phyloP scores from a whole-genome alignment of 2,888 invertebrate genomes.

The Apantesis nais region DNA sequence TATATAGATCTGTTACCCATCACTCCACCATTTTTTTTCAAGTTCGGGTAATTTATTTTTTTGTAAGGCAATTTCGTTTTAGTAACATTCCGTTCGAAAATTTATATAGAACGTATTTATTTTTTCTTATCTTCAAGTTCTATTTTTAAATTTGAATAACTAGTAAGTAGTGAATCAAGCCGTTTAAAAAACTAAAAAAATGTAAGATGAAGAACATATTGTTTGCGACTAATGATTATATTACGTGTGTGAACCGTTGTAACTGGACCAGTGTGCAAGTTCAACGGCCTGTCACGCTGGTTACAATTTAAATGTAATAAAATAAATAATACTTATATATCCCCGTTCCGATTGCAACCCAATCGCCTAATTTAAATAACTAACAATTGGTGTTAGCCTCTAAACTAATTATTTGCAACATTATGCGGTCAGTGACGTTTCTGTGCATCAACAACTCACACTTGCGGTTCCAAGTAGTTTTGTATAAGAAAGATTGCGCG shows the following conservation, averaged over 20 bases:
- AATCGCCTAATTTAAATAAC: conserved; percentile 52
- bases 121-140: background rate
- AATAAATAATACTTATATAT: conserved; percentile 48
- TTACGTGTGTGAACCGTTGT: conserved; percentile 59
- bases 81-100: background rate
- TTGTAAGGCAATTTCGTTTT: no score
- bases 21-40: conserved; percentile 5
- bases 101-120: background rate
- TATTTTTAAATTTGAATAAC: background rate
- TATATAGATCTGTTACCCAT: conserved; percentile 31
- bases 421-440: conserved; percentile 65
- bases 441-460: conserved; percentile 35
- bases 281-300: conserved; percentile 52
- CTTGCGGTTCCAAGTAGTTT: conserved; percentile 44
- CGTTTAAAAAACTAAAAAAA: conserved; percentile 2
- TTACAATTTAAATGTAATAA: conserved; percentile 47
- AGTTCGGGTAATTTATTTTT: background rate
- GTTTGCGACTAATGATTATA: conserved; percentile 53
- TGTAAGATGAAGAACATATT: conserved; percentile 43
- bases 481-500: conserved; percentile 58
- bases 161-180: background rate
- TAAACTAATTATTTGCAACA: conserved; percentile 57
- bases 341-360: conserved; percentile 44
- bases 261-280: conserved; percentile 58
- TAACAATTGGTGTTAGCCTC: conserved; percentile 49